Evolutionary conservation across 2,113 vertebrate genomes (phyloP).

Genomic region (Micronisus gabar): DNA sequence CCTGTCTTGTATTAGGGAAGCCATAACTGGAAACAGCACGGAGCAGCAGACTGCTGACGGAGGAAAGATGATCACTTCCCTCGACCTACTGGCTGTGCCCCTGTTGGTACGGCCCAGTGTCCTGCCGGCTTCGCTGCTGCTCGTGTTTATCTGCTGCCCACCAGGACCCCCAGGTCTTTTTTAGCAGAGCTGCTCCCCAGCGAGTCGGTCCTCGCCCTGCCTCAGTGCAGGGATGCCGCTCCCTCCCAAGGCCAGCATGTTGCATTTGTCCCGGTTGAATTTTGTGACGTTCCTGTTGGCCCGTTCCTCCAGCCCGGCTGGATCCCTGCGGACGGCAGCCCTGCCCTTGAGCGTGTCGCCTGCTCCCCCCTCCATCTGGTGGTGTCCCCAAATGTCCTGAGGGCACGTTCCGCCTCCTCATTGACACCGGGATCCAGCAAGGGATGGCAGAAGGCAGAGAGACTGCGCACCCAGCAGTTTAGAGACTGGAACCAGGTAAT

Average conservation of each 20-base stretch:
- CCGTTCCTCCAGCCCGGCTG: not conserved
- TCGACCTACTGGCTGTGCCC: accelerated
- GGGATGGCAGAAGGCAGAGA: not conserved
- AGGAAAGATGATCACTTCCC: not conserved
- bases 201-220: not conserved
- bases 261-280: not conserved
- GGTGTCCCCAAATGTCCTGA: not conserved
- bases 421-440: not conserved
- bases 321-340: not conserved
- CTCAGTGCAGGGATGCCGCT: not conserved
- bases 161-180: not conserved
- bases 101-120: not conserved
- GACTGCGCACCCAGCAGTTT: not conserved
- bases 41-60: not conserved
- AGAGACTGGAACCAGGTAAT: not conserved
- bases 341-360: accelerated
- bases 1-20: not conserved
- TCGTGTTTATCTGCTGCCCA: not conserved
- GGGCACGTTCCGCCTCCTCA: not conserved
- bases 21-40: not conserved
- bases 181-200: not conserved
- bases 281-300: not conserved
- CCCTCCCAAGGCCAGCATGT: not conserved
- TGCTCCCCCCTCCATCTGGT: not conserved
- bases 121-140: not conserved